phyloP scores from a whole-genome alignment of 2,888 invertebrate genomes.

The Mimas tiliae region DNA sequence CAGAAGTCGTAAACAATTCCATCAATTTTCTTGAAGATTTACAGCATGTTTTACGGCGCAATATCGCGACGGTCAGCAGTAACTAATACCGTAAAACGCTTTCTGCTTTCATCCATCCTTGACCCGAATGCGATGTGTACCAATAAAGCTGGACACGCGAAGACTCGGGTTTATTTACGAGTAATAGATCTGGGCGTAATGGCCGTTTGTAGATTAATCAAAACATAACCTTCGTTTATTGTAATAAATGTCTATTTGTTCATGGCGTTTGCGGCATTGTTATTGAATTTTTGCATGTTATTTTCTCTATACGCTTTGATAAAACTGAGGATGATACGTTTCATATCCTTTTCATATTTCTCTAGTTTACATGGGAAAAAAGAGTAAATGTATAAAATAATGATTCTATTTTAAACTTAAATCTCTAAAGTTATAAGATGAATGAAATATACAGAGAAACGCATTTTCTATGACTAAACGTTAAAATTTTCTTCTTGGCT shows the following conservation, averaged over 20 bases:
- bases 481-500: no score
- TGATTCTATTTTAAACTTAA: no score
- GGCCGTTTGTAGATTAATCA: neutral
- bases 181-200: neutral
- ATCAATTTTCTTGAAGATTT: neutral
- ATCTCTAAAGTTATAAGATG: no score
- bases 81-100: constrained; percentile 11
- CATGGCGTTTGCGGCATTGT: neutral
- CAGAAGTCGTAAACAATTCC: neutral
- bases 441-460: no score
- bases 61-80: constrained; percentile 18
- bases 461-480: no score
- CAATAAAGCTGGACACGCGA: constrained; percentile 6
- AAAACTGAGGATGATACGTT: no score
- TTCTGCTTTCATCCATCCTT: constrained; percentile 20
- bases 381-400: no score
- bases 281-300: neutral
- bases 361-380: no score
- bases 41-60: constrained; percentile 9
- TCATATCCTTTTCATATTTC: no score
- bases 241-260: neutral
- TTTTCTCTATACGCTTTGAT: neutral
- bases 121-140: neutral
- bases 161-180: neutral
- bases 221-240: neutral